Base-by-base conservation (phyloP, 2,797 vertebrate species). In the Gymnoscopelus braueri region DNA sequence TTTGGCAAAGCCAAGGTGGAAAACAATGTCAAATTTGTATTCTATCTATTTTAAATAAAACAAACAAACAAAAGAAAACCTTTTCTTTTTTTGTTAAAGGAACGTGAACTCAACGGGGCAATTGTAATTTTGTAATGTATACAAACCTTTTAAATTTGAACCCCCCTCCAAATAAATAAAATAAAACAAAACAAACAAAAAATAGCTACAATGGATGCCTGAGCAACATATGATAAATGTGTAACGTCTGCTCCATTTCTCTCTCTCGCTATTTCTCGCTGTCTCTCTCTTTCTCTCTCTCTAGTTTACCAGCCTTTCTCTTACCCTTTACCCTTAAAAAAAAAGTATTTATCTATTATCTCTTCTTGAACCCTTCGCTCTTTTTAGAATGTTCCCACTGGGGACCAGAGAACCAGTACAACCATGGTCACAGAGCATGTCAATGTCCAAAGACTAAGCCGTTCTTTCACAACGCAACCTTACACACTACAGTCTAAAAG, bases 221-320 rank as follows among this genome's bases (percentile, higher is more conserved):
- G 2, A 74, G 60, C 35, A 2, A 54, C 14, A 23, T 23, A 19
- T 69, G 15, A 11, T 5, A 53, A 39, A 15, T 51, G 35, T 71
- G 67, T 79, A 72, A 81, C 69, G 12, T 72, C 26, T 64, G 47
- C 63, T 78, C 69, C 55, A 49, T 59, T 7, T 13, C 12, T 13
- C 12, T 51, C 49, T 50, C 49, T 50, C 11, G 4, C 12, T 50
- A 1, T 14, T 2, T 14, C 48, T 3, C 14, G 3, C 47, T 50
- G 3, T 50, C 48, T 13, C n/a, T n/a, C 49, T n/a, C 10, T 50
- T 13, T 14, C 48, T n/a, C 10, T 50, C 2, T 14, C 48, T 14
- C 10, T 29, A 29, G 26, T 29, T 29, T 29, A 29, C 26, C 26
- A 29, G 26, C 26, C 26, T 29, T 29, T 29, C 26, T 29, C 2